A percentile compares a stretch with the other conserved stretches of the same genome.
phyloP scores from a whole-genome alignment of 2,113 vertebrate species.

The Pachyramphus minor region DNA sequence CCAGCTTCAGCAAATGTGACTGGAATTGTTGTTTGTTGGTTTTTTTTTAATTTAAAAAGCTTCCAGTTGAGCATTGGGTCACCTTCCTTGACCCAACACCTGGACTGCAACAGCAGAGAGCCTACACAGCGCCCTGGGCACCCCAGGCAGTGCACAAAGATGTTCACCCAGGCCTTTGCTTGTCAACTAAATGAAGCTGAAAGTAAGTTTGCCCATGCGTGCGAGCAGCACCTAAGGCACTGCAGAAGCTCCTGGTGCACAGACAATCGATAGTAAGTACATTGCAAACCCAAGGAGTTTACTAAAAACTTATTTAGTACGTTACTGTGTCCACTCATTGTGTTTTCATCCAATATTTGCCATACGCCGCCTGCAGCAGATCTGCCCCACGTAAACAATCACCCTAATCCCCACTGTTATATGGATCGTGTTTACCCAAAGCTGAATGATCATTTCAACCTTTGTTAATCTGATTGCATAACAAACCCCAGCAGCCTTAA shows the following conservation, averaged over 20 bases:
- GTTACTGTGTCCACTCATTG: not conserved
- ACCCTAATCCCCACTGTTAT: not conserved
- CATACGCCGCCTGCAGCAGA: rapidly evolving
- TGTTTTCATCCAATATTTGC: not conserved
- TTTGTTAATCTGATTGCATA: slow-evolving; percentile 48
- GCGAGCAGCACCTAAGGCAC: not conserved
- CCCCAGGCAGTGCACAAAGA: not conserved
- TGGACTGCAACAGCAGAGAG: not conserved
- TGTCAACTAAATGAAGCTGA: not conserved
- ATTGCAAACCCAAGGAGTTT: not conserved
- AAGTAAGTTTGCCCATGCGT: not conserved
- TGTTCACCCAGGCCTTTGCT: rapidly evolving
- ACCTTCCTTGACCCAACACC: not conserved
- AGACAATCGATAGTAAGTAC: not conserved
- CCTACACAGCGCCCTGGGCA: not conserved
- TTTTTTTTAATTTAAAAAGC: not conserved
- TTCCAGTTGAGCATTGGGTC: not conserved
- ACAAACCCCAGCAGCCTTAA: slow-evolving; percentile 22
- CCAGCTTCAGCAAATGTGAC: not conserved
- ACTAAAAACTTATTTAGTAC: not conserved
- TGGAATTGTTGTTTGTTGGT: not conserved
- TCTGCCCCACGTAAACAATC: not conserved
- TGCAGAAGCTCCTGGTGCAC: not conserved
- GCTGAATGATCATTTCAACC: slow-evolving; percentile 36
- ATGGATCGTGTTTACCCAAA: not conserved